Percentiles rank a stretch among this genome's conserved stretches.
Evolutionary conservation across 2,113 vertebrate species (phyloP).

Genomic region (Chaetodon trifascialis): DNA sequence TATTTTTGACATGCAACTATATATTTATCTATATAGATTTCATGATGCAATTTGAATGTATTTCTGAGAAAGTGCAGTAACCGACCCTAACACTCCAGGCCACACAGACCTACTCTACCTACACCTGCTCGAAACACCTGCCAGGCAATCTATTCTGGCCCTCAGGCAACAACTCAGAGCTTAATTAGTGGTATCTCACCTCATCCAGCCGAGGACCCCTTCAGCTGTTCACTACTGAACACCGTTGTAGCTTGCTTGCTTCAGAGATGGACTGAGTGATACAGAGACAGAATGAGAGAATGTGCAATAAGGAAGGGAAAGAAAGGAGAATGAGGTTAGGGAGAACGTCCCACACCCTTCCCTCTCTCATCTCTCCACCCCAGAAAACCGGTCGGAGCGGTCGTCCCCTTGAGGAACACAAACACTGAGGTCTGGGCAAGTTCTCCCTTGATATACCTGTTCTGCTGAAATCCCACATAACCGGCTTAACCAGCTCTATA

Average conservation of each 20-base stretch:
- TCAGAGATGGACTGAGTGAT: slow-evolving; percentile 38
- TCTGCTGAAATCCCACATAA: slow-evolving; percentile 85
- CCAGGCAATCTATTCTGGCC: slow-evolving; percentile 19
- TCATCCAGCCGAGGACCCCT: neutral
- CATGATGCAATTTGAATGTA: neutral
- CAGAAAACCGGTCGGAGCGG: slow-evolving; percentile 83
- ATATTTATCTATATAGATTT: neutral
- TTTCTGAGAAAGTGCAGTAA: neutral
- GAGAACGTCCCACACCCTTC: slow-evolving; percentile 67
- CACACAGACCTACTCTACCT: neutral
- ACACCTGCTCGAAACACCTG: slow-evolving; percentile 17
- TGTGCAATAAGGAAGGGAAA: slow-evolving; percentile 41
- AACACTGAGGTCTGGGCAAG: slow-evolving; percentile 81
- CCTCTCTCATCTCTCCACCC: slow-evolving; percentile 72
- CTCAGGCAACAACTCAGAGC: slow-evolving; percentile 17
- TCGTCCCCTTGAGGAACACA: slow-evolving; percentile 80
- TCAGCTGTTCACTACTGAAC: neutral
- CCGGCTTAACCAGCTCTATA: slow-evolving; percentile 74
- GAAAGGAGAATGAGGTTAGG: slow-evolving; percentile 49
- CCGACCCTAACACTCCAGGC: neutral
- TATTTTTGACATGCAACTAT: neutral
- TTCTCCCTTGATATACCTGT: slow-evolving; percentile 86
- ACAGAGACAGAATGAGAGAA: slow-evolving; percentile 12
- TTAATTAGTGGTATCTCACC: slow-evolving; percentile 61
- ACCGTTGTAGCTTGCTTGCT: neutral